phyloP scores from a whole-genome alignment of 2,797 vertebrate species.

The Danio tinwini region DNA sequence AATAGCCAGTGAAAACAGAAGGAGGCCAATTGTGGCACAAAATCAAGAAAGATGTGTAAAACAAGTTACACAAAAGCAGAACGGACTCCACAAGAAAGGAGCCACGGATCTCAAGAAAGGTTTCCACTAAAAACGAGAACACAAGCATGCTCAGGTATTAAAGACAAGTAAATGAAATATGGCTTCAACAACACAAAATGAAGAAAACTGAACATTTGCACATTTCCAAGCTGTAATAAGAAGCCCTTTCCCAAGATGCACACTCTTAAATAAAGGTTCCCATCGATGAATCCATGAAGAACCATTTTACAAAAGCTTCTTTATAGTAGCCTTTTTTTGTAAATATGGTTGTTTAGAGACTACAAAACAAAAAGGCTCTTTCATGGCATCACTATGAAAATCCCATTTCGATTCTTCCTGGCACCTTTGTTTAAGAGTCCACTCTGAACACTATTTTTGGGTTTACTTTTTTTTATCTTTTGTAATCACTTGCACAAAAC shows the following conservation, averaged over 20 bases:
- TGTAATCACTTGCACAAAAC: neutral
- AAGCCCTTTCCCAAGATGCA: neutral
- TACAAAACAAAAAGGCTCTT: too few relatives aligned
- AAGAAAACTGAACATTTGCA: neutral
- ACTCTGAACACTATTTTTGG: neutral
- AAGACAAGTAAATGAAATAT: constrained; percentile 2
- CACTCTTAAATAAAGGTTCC: too few relatives aligned
- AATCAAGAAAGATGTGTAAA: constrained; percentile 36
- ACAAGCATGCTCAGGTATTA: neutral
- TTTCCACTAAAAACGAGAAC: constrained; percentile 16
- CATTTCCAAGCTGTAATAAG: neutral
- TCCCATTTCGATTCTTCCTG: too few relatives aligned
- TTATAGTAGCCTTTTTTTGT: too few relatives aligned
- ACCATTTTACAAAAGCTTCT: too few relatives aligned
- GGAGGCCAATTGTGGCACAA: neutral
- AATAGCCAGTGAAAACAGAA: constrained; percentile 20
- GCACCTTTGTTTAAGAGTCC: too few relatives aligned
- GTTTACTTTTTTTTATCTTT: neutral
- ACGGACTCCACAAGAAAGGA: neutral
- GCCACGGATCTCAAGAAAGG: constrained; percentile 4
- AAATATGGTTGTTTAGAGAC: too few relatives aligned
- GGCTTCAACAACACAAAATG: neutral
- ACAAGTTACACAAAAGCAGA: constrained; percentile 33
- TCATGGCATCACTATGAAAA: too few relatives aligned
- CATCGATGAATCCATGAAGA: too few relatives aligned